Evolutionary conservation across 2,888 invertebrate genomes (phyloP), one percentile per base, ranked within the genome.

Genomic region (Calameuta pallipes): DNA sequence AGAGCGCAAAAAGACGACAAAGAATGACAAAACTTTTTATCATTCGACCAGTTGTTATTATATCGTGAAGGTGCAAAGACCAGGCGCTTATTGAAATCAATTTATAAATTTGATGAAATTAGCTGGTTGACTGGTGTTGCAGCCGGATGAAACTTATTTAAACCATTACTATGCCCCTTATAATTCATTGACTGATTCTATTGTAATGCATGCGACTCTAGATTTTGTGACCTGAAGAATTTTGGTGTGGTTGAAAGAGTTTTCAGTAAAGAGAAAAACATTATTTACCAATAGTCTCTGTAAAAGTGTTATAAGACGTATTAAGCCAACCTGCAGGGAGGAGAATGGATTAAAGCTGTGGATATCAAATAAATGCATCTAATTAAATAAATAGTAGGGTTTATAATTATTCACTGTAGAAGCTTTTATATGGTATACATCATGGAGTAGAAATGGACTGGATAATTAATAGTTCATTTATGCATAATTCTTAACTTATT

Each of bases 291-390:
- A 75, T 41, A 74, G 75, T 34, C 74, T 76, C 33, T 77, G 69
- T 81, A 82, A 85, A 86, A 82, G 82, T 84, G 56, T 78, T 80
- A 82, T 83, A 85, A n/a, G 78, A 76, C 71, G 70, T 35, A 71
- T 69, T 78, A 82, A 78, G 31, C 77, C 11, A 73, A 81, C 68
- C 80, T 84, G 76, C 33, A 71, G 68, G 78, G 33, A 76, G 76
- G 74, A 81, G 56, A 78, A 74, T 71, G 31, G 1, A 71, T 71
- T 71, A 71, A 71, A 31, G 15, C 23, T 56, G 9, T 23, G 23
- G 56, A 23, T 56, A 23, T 23, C 9, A 56, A 56, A 56, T 23
- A 56, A 56, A 23, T 56, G 56, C 56, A 56, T 56, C 23, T 23
- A 56, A 56, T 56, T 56, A 56, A 56, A 56, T 9, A 9, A 56